phyloP scores from a whole-genome alignment of 2,113 vertebrate species.

The Noturus placidus region DNA sequence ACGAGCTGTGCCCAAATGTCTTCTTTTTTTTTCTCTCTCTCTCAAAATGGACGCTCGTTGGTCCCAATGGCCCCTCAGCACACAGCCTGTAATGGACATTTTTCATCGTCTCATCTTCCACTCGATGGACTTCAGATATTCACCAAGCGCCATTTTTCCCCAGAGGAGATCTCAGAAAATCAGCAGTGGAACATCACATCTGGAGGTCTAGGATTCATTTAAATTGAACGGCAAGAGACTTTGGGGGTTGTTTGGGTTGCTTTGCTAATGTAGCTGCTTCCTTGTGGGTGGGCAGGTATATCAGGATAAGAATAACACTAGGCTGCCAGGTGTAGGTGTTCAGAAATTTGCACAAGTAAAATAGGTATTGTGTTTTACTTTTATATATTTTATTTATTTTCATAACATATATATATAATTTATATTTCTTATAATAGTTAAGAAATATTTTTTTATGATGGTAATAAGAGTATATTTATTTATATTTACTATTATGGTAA shows the following conservation, averaged over 20 bases:
- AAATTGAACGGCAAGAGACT: slow-evolving; percentile 48
- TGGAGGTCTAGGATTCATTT: slow-evolving; percentile 38
- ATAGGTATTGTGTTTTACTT: too few species aligned
- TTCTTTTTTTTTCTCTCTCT: too few species aligned
- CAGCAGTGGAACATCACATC: slow-evolving; percentile 29
- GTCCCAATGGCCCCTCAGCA: slow-evolving; percentile 51
- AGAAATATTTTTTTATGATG: too few species aligned
- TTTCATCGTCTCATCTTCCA: not conserved
- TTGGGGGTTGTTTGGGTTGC: slow-evolving; percentile 22
- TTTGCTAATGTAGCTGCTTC: not conserved
- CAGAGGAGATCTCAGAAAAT: slow-evolving; percentile 18
- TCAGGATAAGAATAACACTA: not conserved
- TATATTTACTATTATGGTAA: too few species aligned
- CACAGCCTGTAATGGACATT: slow-evolving; percentile 38
- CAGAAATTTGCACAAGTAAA: not conserved
- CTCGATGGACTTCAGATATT: slow-evolving; percentile 37
- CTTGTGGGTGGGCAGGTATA: slow-evolving; percentile 2
- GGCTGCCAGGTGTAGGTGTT: not conserved
- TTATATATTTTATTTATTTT: too few species aligned
- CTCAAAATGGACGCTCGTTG: slow-evolving; percentile 78
- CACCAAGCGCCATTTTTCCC: not conserved
- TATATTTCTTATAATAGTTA: too few species aligned
- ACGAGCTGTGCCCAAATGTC: slow-evolving; percentile 67
- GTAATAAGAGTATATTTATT: too few species aligned
- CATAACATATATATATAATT: too few species aligned